Evolutionary conservation across 1,140 invertebrate species (phyloP), one percentile per base, ranked within the genome.

Genomic region (Vollenhovia emeryi): DNA sequence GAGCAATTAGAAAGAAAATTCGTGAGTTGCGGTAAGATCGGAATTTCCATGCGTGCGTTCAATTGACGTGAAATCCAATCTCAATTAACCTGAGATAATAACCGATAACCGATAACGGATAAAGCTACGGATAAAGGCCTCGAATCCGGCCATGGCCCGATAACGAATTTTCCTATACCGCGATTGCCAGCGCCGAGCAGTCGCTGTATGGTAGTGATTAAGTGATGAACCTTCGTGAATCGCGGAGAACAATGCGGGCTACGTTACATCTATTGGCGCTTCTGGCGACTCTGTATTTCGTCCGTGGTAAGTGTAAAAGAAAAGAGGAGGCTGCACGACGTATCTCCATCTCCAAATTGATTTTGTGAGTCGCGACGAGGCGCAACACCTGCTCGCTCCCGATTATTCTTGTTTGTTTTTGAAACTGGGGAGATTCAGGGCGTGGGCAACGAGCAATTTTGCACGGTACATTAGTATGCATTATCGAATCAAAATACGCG

Each of bases 81-180:
- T 73, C 40, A 87, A 88, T 87, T 76, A 57, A 57, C 9, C 8
- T n/a, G 1, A 60, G 60, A 74, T 60, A 78, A 27, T 59, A 57
- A 73, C 15, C 50, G 87, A 85, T 87, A 89, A 7, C 45, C 1
- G 66, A 74, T 87, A 87, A 79, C 69, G 62, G 5, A 45, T 24
- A 15, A n/a, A 30, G 50, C 50, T 11, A 24, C 27, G 82, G n/a
- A 89, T 89, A 87, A 87, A 73, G 9, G 13, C 45, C 68, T 48
- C 55, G 1, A n/a, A n/a, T 30, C 11, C 13, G 43, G 18, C 5
- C 21, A 24, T 6, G 21, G 6, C 15, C 55, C 5, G 84, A 87
- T 85, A 87, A 85, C 62, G 50, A 85, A 45, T 30, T 55, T 86
- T 18, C 45, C 5, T 21, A 33, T 85, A 36, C 9, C 45, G 21